These are phyloP conservation scores for Spondyliosoma cantharus DNA, from an alignment of 2,797 vertebrate genomes.

Conservation along the genomic window DNA sequence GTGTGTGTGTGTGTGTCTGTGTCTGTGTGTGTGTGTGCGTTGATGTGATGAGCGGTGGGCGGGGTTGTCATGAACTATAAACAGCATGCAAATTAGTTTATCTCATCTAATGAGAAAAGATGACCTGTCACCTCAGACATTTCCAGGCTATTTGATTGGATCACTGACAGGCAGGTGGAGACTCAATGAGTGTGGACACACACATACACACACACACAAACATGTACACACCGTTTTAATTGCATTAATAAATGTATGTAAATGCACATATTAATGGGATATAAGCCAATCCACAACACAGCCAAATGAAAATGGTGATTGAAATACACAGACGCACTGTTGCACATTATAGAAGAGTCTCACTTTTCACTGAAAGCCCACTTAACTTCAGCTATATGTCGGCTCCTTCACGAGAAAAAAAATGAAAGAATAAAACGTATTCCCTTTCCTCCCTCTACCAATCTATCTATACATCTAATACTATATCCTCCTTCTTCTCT, in stretches of 20 bases:
- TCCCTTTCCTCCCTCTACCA: background rate
- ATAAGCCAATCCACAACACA: conserved; percentile 38
- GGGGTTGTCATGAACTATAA: conserved; percentile 59
- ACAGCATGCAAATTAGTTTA: conserved; percentile 67
- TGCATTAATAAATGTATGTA: too few species aligned
- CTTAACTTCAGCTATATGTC: background rate
- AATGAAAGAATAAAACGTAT: background rate
- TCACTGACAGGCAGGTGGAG: conserved; percentile 28
- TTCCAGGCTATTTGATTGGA: conserved; percentile 47
- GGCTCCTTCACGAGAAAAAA: background rate
- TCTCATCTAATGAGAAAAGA: conserved; percentile 66
- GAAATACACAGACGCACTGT: conserved; percentile 5
- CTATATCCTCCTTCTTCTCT: background rate
- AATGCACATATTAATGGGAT: too few species aligned
- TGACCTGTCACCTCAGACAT: conserved; percentile 51
- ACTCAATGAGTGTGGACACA: conserved; percentile 11
- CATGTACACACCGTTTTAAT: conserved; percentile 26
- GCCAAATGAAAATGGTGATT: conserved; percentile 50
- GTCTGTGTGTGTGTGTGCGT: conserved; percentile 22
- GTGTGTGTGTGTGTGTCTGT: conserved; percentile 12
- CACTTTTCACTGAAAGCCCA: background rate
- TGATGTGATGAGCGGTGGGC: conserved; percentile 17
- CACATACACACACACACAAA: conserved; percentile 5
- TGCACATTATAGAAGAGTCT: background rate
- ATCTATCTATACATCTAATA: background rate